Evolutionary conservation across 2,113 vertebrate species (phyloP).

Genomic region (Cyanistes caeruleus): DNA sequence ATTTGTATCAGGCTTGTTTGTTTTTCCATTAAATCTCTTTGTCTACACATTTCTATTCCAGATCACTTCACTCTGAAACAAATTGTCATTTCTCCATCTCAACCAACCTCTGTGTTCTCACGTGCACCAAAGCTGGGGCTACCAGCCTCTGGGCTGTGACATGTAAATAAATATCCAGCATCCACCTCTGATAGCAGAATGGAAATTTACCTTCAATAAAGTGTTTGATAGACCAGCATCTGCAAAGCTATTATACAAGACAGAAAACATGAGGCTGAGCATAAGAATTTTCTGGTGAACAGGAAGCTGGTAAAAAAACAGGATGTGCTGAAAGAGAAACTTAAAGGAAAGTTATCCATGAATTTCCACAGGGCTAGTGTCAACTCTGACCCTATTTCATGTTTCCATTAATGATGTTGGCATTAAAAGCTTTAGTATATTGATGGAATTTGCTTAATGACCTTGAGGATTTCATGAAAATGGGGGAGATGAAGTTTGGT

Average conservation of each 20-base stretch:
- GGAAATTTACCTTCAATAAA: neutral
- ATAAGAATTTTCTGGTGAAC: neutral
- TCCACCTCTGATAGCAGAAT: neutral
- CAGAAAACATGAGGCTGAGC: neutral
- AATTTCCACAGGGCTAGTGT: neutral
- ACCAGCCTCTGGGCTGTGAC: neutral
- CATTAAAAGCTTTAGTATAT: neutral
- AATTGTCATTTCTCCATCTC: neutral
- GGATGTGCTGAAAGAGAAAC: neutral
- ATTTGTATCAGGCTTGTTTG: conserved; percentile 21
- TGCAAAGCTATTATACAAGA: neutral
- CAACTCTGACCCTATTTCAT: neutral
- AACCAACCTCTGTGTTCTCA: neutral
- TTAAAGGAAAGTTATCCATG: neutral
- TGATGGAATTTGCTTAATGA: conserved; percentile 4
- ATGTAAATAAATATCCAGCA: neutral
- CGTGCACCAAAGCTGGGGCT: neutral
- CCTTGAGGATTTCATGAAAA: neutral
- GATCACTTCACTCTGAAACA: neutral
- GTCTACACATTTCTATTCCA: conserved; percentile 45
- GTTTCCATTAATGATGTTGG: neutral
- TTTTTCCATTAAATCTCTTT: conserved; percentile 22
- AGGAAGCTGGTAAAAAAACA: neutral
- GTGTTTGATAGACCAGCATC: neutral
- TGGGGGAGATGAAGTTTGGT: neutral